A percentile compares a stretch with the other conserved stretches of the same genome.
phyloP scores from a whole-genome alignment of 2,888 invertebrate genomes.

The Cheilosia pagana region DNA sequence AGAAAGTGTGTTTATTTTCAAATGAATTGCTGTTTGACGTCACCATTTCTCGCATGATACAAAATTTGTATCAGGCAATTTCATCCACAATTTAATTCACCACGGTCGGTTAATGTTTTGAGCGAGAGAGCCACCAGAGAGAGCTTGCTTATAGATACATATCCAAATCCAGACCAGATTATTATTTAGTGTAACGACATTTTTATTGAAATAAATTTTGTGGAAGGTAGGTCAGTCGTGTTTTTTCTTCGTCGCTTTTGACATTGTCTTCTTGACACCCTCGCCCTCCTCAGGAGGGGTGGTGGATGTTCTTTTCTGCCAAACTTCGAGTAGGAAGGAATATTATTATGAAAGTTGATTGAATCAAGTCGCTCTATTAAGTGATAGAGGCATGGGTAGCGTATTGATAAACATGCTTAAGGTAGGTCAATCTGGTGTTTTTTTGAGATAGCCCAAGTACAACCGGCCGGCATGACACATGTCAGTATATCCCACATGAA shows the following conservation, averaged over 20 bases:
- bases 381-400: no score
- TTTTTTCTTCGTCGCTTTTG: background rate
- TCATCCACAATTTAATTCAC: background rate
- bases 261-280: background rate
- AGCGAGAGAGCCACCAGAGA: background rate
- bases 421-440: no score
- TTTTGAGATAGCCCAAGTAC: no score
- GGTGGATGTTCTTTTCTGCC: no score
- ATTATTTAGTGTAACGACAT: background rate
- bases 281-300: no score
- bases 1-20: slow-evolving; percentile 10
- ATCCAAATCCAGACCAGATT: background rate
- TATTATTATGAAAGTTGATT: no score
- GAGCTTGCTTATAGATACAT: background rate
- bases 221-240: background rate
- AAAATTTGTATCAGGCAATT: background rate
- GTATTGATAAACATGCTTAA: no score
- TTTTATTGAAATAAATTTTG: background rate
- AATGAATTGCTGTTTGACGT: slow-evolving; percentile 1
- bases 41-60: slow-evolving; percentile 32
- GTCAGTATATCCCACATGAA: no score
- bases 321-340: no score
- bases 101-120: background rate
- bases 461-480: no score
- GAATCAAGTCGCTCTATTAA: no score